Percentiles rank a stretch among this genome's conserved stretches.
These are phyloP conservation scores for Bombus haemorrhoidalis DNA, from an alignment of 1,140 invertebrate species.

Conservation along the genomic window DNA sequence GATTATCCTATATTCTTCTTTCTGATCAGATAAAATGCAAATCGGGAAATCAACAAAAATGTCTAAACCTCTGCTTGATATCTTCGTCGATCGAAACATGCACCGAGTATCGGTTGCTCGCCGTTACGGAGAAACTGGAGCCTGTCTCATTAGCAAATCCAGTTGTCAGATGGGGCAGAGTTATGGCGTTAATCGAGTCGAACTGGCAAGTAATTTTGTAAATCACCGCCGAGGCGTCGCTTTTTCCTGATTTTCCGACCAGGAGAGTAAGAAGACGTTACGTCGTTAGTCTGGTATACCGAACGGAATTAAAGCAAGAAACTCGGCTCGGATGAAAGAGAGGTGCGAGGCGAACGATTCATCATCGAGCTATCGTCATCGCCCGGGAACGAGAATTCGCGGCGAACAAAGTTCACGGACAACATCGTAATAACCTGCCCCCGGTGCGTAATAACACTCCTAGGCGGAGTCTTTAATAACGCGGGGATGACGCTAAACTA, in stretches of 20 bases:
- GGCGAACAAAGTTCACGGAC: slow-evolving; percentile 31
- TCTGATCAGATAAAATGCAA: too few relatives aligned
- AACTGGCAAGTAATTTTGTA: slow-evolving; percentile 10
- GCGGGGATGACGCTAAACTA: slow-evolving; percentile 47
- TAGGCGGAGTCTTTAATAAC: slow-evolving; percentile 51
- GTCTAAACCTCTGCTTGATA: not conserved
- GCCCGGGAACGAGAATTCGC: not conserved
- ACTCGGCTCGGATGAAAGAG: not conserved
- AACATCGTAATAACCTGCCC: slow-evolving; percentile 35
- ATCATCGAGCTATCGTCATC: slow-evolving; percentile 11
- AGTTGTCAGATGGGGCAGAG: not conserved
- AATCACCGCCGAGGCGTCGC: not conserved
- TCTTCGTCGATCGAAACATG: not conserved
- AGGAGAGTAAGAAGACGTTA: slow-evolving; percentile 6
- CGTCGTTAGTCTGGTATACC: slow-evolving; percentile 5
- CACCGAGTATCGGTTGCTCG: not conserved
- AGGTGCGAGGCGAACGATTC: slow-evolving; percentile 9
- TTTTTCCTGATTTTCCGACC: slow-evolving; percentile 20
- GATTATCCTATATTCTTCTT: too few relatives aligned
- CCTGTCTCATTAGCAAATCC: slow-evolving; percentile 20
- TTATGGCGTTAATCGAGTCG: slow-evolving; percentile 12
- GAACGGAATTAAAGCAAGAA: slow-evolving; percentile 27
- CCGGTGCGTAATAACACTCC: slow-evolving; percentile 44
- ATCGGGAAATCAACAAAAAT: not conserved
- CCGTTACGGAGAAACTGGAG: not conserved